A percentile compares a stretch with the other conserved stretches of the same genome.
These are phyloP conservation scores for Laterallus jamaicensis DNA, from an alignment of 2,113 vertebrate genomes.

Conservation along the genomic window DNA sequence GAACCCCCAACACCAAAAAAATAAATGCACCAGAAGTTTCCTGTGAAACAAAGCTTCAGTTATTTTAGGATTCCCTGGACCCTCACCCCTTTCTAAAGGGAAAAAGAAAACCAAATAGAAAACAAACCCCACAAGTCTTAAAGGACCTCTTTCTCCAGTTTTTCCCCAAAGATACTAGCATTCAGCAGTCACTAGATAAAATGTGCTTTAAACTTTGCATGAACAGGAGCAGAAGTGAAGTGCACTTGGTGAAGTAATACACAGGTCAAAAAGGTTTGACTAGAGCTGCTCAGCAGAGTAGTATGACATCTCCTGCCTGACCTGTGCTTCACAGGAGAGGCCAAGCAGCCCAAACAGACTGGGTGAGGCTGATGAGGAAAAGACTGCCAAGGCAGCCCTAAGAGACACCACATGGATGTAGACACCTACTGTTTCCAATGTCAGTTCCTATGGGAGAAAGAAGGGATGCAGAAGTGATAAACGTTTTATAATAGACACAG, in stretches of 20 bases:
- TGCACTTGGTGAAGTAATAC: not conserved
- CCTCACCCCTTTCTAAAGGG: not conserved
- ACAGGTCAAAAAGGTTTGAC: not conserved
- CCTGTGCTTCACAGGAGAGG: not conserved
- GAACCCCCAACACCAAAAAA: accelerated
- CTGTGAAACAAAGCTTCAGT: not conserved
- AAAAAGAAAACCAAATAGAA: not conserved
- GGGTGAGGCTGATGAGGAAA: not conserved
- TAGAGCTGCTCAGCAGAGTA: not conserved
- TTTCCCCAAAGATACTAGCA: not conserved
- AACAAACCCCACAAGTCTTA: not conserved
- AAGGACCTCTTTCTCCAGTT: not conserved
- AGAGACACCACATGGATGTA: not conserved
- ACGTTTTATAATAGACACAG: not conserved
- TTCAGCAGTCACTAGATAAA: not conserved
- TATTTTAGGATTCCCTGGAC: not conserved
- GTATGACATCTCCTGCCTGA: not conserved
- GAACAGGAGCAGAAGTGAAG: not conserved
- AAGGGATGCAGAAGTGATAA: not conserved
- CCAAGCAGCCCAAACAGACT: not conserved
- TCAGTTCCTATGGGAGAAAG: not conserved
- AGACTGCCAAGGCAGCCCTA: not conserved
- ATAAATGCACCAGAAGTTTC: not conserved
- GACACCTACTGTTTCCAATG: not conserved
- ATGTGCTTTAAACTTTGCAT: not conserved